Evolutionary conservation across 2,113 vertebrate species (phyloP).

Genomic region (Varanus salvator): DNA sequence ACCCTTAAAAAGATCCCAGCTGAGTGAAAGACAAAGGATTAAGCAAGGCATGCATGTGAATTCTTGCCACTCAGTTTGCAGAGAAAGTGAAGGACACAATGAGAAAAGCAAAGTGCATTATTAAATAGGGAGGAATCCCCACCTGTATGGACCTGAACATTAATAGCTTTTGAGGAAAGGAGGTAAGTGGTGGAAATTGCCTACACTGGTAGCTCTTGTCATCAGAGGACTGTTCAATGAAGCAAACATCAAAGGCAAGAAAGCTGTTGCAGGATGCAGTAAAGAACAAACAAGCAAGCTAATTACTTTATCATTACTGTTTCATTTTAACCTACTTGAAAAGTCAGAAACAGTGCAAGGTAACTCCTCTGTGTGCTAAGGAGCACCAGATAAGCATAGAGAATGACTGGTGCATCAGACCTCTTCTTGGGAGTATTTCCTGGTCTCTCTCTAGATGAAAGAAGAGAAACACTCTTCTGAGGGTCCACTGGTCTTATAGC

Average conservation of each 20-base stretch:
- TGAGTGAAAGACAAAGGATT: background rate
- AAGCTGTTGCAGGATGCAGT: background rate
- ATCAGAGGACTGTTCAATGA: background rate
- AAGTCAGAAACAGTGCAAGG: background rate
- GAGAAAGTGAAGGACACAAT: background rate
- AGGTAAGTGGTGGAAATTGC: background rate
- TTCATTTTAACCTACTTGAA: background rate
- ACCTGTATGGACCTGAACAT: background rate
- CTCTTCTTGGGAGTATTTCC: background rate
- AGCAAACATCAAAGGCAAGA: background rate
- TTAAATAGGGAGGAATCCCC: background rate
- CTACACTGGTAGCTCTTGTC: background rate
- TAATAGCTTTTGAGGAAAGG: background rate
- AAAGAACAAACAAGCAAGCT: background rate
- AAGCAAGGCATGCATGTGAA: background rate
- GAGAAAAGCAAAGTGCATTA: background rate
- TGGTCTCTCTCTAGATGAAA: background rate
- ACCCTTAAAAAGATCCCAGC: slow-evolving; percentile 36
- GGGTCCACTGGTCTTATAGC: background rate
- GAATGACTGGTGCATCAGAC: background rate
- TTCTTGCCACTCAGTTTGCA: background rate
- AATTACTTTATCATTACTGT: background rate
- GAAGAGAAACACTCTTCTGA: background rate
- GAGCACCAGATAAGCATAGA: background rate
- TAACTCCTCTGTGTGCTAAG: background rate